A percentile compares a stretch with the other conserved stretches of the same genome.
Evolutionary conservation across 2,888 invertebrate genomes (phyloP).

Genomic region (Tetropium fuscum): DNA sequence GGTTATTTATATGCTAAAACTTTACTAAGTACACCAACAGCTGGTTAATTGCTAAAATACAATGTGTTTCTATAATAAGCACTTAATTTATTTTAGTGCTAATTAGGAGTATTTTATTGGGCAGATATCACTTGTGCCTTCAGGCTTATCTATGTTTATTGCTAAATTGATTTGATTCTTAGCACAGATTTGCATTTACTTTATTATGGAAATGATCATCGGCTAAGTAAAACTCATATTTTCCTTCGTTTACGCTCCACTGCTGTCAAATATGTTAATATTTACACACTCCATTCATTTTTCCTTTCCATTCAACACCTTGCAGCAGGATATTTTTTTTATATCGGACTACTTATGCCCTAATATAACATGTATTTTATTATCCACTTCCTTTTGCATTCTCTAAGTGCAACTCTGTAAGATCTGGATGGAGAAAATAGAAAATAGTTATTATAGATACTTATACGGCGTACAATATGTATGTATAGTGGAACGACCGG

Average conservation of each 20-base stretch:
- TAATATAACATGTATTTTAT: constrained; percentile 36
- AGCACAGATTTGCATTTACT: constrained; percentile 33
- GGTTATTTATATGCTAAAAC: constrained; percentile 60
- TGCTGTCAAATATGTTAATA: constrained; percentile 40
- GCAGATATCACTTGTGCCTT: constrained; percentile 33
- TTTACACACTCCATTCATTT: constrained; percentile 44
- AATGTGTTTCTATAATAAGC: constrained; percentile 61
- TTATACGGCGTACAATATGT: no score
- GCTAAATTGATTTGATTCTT: constrained; percentile 35
- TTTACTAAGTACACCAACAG: constrained; percentile 58
- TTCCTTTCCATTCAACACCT: no score
- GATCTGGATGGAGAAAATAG: no score
- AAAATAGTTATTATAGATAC: no score
- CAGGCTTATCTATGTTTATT: constrained; percentile 36
- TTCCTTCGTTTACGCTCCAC: constrained; percentile 39
- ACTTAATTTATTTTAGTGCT: constrained; percentile 62
- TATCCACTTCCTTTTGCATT: no score
- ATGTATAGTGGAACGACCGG: no score
- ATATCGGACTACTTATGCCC: constrained; percentile 21
- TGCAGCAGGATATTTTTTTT: no score
- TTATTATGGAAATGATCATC: constrained; percentile 29
- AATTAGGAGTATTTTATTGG: constrained; percentile 57
- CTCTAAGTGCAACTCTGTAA: no score
- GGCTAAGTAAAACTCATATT: constrained; percentile 13
- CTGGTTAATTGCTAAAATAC: constrained; percentile 62